phyloP scores from a whole-genome alignment of 2,113 vertebrate genomes.

The Planiliza haematocheilus region DNA sequence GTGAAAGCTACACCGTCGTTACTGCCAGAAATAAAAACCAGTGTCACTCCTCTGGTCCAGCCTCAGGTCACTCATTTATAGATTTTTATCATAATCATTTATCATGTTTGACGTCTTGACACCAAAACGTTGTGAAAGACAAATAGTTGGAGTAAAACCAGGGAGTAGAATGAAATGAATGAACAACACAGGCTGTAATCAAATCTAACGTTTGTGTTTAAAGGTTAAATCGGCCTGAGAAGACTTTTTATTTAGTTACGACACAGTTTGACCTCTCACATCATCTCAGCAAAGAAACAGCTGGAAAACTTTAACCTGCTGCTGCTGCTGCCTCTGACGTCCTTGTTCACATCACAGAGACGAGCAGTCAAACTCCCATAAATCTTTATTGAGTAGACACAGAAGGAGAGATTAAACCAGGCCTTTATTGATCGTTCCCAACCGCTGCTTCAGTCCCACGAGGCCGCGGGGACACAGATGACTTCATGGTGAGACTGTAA shows the following conservation, averaged over 20 bases:
- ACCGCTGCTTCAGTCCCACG: slow-evolving; percentile 14
- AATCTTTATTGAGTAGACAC: slow-evolving; percentile 30
- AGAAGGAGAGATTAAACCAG: slow-evolving; percentile 51
- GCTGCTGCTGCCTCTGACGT: not conserved
- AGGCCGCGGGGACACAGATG: slow-evolving; percentile 13
- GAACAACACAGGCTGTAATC: no score
- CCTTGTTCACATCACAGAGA: not conserved
- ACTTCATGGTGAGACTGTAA: not conserved
- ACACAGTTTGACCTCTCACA: not conserved
- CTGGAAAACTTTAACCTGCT: not conserved
- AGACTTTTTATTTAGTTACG: not conserved
- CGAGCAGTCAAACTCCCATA: not conserved
- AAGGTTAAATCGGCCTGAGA: not conserved
- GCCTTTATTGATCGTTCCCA: slow-evolving; percentile 27
- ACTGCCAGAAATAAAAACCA: no score
- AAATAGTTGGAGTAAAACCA: no score
- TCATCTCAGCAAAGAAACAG: not conserved
- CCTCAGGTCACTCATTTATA: no score
- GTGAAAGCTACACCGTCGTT: no score
- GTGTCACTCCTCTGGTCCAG: no score
- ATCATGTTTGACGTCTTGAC: not conserved
- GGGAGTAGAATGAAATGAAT: no score
- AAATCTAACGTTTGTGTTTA: not conserved
- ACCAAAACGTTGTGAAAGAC: no score
- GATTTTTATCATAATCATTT: not conserved